phyloP scores from a whole-genome alignment of 2,797 vertebrate genomes.

The Serranus cabrilla region DNA sequence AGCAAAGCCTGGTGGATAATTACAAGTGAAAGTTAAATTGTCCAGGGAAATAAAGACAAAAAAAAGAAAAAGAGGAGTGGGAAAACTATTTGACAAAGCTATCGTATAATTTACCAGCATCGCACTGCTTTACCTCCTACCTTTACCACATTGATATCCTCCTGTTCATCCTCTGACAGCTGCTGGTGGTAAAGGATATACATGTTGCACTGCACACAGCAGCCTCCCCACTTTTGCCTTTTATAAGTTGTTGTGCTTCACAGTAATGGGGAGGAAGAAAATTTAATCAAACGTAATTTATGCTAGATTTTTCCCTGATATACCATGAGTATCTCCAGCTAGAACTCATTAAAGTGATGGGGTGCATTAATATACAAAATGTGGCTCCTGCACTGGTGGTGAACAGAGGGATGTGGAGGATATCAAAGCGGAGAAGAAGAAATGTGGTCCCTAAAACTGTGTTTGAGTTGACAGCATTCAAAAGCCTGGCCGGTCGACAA shows the following conservation, averaged over 20 bases:
- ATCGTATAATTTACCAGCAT: slow-evolving; percentile 28
- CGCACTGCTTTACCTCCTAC: slow-evolving; percentile 23
- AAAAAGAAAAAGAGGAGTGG: slow-evolving; percentile 17
- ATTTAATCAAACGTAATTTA: slow-evolving; percentile 61
- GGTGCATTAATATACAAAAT: slow-evolving; percentile 29
- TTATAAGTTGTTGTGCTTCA: slow-evolving; percentile 28
- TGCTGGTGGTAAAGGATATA: slow-evolving; percentile 2
- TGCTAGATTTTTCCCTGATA: slow-evolving; percentile 32
- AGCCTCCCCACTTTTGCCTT: slow-evolving; percentile 12
- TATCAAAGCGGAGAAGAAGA: slow-evolving; percentile 60
- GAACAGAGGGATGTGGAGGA: slow-evolving; percentile 42
- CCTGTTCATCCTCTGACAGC: slow-evolving; percentile 27
- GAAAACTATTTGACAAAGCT: slow-evolving; percentile 33
- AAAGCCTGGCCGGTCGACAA: slow-evolving; percentile 40
- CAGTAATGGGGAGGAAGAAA: slow-evolving; percentile 7
- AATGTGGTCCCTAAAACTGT: slow-evolving; percentile 12
- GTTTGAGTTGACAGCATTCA: slow-evolving; percentile 39
- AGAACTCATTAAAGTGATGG: neutral
- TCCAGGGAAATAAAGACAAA: neutral
- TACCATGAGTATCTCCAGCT: slow-evolving; percentile 24
- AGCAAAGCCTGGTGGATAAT: slow-evolving; percentile 49
- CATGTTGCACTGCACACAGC: slow-evolving; percentile 13
- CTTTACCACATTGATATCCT: slow-evolving; percentile 52
- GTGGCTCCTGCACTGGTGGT: neutral
- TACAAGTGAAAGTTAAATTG: slow-evolving; percentile 46